Evolutionary conservation across 2,113 vertebrate genomes (phyloP), one percentile per base, ranked within the genome.

Genomic region (Rhinoptilus africanus): DNA sequence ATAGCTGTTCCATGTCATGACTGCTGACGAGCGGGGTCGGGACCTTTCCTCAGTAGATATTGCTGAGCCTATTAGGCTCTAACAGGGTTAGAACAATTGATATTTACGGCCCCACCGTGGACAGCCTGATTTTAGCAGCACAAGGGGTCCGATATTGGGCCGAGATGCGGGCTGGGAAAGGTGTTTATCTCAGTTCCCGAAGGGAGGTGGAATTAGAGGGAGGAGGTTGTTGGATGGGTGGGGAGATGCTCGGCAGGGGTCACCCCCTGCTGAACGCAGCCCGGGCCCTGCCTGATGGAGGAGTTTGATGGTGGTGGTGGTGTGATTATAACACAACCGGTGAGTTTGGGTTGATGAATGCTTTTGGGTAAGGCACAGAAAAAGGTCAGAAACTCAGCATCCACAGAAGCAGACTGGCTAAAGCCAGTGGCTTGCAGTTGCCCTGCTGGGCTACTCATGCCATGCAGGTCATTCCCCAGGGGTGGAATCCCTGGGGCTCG

Each of bases 1-100:
- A 92, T 71, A 93, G 93, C 97, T 85, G 96, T 93, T 95, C 88
- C 92, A 89, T 96, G 97, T 97, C 92, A 91, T 95, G 97, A 84
- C 95, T 96, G 94, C 95, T 97, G 96, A 97, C 89, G 86, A 92
- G 92, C 1, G 1, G 89, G 97, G 94, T 97, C 95, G 95, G 88
- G 96, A 94, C 92, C 96, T 97, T 95, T 89, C 95, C 86, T 95
- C 94, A 82, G 94, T 34, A 94, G 91, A 56, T 93, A 82, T 87
- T 91, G 92, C 89, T 92, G 94, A 97, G 94, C 94, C 94, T 93
- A 95, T 96, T 97, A 95, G 91, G 81, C 89, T 95, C 92, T 89
- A 95, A 93, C 77, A 18, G 92, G 91, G 94, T 95, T 91, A 91
- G 95, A 96, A 91, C 88, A 95, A 95, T 93, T 93, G 95, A 91